Conservation (phyloP, 1,140 invertebrate genomes). For the Microplitis demolitor region DNA sequence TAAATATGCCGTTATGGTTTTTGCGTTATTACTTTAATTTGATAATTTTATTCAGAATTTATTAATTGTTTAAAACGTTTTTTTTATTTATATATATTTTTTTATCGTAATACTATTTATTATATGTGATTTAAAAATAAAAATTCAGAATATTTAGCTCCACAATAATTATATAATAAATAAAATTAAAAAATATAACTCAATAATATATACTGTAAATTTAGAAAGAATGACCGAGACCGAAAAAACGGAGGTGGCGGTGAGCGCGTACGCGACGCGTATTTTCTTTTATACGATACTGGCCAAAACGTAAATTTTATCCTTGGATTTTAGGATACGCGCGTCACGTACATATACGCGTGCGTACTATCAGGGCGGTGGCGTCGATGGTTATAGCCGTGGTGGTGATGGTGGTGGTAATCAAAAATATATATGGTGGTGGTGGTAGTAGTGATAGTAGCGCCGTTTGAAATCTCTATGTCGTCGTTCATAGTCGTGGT, state of each 20-base stretch:
- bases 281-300: conserved; percentile 25
- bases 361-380: conserved; percentile 35
- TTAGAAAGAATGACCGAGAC: conserved; percentile 31
- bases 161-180: not conserved
- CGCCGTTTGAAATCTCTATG: not conserved
- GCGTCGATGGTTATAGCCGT: conserved; percentile 40
- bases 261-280: conserved; percentile 6
- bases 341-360: conserved; percentile 28
- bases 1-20: not conserved
- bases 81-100: not conserved
- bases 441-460: conserved; percentile 21
- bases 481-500: not conserved
- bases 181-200: conserved; percentile 9
- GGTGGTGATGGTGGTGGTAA: conserved; percentile 11
- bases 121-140: no score
- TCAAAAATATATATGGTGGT: not conserved
- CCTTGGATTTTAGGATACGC: conserved; percentile 13
- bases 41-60: not conserved
- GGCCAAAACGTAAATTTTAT: conserved; percentile 17
- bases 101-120: no score
- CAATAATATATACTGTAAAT: not conserved
- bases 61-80: not conserved
- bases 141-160: no score
- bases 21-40: not conserved
- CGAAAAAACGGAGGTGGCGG: conserved; percentile 10